Percentiles rank a stretch among this genome's conserved stretches.
Evolutionary conservation across 1,140 invertebrate species (phyloP).

Genomic region (Nasonia giraulti): DNA sequence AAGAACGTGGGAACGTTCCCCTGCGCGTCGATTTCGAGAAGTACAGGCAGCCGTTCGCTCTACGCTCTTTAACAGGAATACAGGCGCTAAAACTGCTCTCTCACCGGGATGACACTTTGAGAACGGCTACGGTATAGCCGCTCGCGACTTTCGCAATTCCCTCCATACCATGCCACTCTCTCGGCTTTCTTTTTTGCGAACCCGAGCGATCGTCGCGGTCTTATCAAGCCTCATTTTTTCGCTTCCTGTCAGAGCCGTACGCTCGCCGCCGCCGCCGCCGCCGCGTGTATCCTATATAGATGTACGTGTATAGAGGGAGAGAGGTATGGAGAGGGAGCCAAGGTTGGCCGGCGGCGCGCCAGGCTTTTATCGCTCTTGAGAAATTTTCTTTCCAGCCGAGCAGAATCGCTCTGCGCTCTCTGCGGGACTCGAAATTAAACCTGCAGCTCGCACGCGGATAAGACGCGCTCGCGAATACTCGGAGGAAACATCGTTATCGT

Average conservation of each 20-base stretch:
- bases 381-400: constrained; percentile 21
- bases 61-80: neutral
- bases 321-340: constrained; percentile 1
- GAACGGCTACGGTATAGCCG: constrained; percentile 30
- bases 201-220: constrained; percentile 37
- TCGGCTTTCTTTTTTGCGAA: constrained; percentile 38
- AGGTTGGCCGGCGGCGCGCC: constrained; percentile 19
- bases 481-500: no score
- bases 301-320: neutral
- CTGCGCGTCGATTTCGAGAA: neutral
- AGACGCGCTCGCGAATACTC: no score
- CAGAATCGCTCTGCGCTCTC: neutral
- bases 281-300: neutral
- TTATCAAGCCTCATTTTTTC: constrained; percentile 54
- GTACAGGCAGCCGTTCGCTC: neutral
- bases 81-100: constrained; percentile 2
- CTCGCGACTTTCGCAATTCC: constrained; percentile 42
- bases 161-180: neutral
- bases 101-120: constrained; percentile 24
- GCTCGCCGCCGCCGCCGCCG: neutral
- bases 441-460: constrained; percentile 11
- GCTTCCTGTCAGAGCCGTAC: constrained; percentile 46
- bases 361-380: constrained; percentile 40
- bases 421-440: constrained; percentile 7
- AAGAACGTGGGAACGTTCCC: neutral